Evolutionary conservation across 2,113 vertebrate species (phyloP), one percentile per base, ranked within the genome.

Genomic region (Tupaia tana): DNA sequence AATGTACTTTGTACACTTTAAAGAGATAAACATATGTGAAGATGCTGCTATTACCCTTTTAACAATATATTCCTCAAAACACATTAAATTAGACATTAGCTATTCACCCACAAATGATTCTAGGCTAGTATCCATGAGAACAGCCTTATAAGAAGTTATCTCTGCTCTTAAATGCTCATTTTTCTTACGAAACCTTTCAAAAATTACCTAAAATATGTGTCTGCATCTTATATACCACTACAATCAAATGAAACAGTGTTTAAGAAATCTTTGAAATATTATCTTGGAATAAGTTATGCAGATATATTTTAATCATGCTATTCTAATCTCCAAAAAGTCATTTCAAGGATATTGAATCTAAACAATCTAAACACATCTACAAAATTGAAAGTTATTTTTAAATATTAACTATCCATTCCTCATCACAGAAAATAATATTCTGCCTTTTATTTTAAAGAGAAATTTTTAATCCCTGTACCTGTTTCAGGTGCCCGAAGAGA

Each of bases 401-500:
- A 88, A 73, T 85, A 52, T 78, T 96, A 67, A 85, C 18, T 58
- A 14, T 43, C 16, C 89, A 89, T 70, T 74, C 7, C 43, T 94
- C 25, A 61, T 66, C 29, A 93, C 14, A 8, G 15, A 87, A 93
- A 91, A 22, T 29, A 15, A 93, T 43, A 91, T 54, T 86, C 10
- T 90, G 6, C n/a, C 18, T 54, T 77, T 79, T 83, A 56, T 63
- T 87, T 34, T 7, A 70, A 19, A 79, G 7, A 79, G 5, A 79
- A 20, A 61, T 82, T 54, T 91, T 95, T 95, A 95, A 94, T 43
- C 54, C 29, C 16, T 34, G 20, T 98, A 98, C 99, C 98, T 99
- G 95, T 97, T 98, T 98, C 97, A 84, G 98, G 98, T 54, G 98
- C 97, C 96, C 20, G 91, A 95, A 99, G 97, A 56, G 82, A 91